Evolutionary conservation across 1,140 invertebrate species (phyloP).

Genomic region (Scaptodrosophila lebanonensis): DNA sequence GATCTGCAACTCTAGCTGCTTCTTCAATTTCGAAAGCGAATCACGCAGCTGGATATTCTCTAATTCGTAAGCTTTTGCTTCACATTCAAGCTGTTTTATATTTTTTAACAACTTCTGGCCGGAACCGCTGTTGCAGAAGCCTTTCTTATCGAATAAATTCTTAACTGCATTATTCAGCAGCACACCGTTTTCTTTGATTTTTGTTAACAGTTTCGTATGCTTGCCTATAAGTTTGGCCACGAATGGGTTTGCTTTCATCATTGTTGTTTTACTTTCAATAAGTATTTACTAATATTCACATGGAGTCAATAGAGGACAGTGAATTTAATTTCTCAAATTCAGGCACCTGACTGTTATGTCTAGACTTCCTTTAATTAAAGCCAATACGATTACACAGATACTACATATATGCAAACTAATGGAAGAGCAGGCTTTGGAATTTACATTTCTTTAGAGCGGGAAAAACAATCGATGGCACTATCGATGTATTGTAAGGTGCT

Average conservation of each 20-base stretch:
- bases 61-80: slow-evolving; percentile 79
- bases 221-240: slow-evolving; percentile 79
- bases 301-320: too few species aligned
- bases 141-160: slow-evolving; percentile 77
- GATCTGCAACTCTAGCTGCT: slow-evolving; percentile 31
- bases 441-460: too few species aligned
- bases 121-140: slow-evolving; percentile 78
- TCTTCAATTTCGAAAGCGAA: slow-evolving; percentile 79
- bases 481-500: too few species aligned
- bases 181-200: slow-evolving; percentile 79
- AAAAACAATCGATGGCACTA: too few species aligned
- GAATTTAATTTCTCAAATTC: too few species aligned
- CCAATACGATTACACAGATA: too few species aligned
- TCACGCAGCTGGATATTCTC: slow-evolving; percentile 79
- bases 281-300: too few species aligned
- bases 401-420: too few species aligned
- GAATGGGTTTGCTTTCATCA: slow-evolving; percentile 71
- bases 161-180: slow-evolving; percentile 77
- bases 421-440: too few species aligned
- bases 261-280: too few species aligned
- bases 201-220: slow-evolving; percentile 79
- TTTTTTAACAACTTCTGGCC: slow-evolving; percentile 80
- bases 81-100: slow-evolving; percentile 80
- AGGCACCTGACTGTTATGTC: too few species aligned
- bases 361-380: too few species aligned